Conservation (phyloP, 1,140 invertebrate genomes). For the Zaprionus capensis region DNA sequence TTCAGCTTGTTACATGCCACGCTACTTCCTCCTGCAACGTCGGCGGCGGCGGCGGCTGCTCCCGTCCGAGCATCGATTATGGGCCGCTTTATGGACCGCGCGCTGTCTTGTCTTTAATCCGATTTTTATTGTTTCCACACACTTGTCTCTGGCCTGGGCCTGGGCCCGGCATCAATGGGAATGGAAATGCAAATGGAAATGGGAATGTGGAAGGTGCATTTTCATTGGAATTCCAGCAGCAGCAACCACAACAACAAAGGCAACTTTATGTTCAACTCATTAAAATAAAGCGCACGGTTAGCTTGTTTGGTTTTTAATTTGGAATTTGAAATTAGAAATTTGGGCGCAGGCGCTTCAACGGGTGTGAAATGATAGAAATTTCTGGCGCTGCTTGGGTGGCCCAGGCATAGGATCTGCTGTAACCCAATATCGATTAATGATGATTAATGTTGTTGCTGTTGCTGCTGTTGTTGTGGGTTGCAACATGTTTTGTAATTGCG, state of each 20-base stretch:
- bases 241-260: conserved; percentile 56
- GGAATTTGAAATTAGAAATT: conserved; percentile 79
- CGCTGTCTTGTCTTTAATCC: conserved; percentile 75
- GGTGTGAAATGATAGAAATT: conserved; percentile 76
- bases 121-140: conserved; percentile 83
- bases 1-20: conserved; percentile 60
- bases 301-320: conserved; percentile 40
- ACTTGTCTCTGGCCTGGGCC: conserved; percentile 38
- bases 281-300: conserved; percentile 83
- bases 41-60: conserved; percentile 35
- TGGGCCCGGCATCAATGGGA: conserved; percentile 57
- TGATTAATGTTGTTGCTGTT: conserved; percentile 66
- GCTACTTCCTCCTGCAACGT: conserved; percentile 29
- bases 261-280: conserved; percentile 79
- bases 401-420: conserved; percentile 34
- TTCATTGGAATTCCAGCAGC: conserved; percentile 70
- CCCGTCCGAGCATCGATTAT: conserved; percentile 76
- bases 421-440: conserved; percentile 74
- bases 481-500: conserved; percentile 75
- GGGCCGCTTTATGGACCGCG: conserved; percentile 66
- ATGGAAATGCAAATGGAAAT: conserved; percentile 57
- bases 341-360: conserved; percentile 53
- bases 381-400: conserved; percentile 56
- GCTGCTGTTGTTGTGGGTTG: conserved; percentile 54
- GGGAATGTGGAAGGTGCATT: conserved; percentile 64